Conservation (phyloP, 2,797 vertebrate genomes). For the Sebastiscus albofasciatus region DNA sequence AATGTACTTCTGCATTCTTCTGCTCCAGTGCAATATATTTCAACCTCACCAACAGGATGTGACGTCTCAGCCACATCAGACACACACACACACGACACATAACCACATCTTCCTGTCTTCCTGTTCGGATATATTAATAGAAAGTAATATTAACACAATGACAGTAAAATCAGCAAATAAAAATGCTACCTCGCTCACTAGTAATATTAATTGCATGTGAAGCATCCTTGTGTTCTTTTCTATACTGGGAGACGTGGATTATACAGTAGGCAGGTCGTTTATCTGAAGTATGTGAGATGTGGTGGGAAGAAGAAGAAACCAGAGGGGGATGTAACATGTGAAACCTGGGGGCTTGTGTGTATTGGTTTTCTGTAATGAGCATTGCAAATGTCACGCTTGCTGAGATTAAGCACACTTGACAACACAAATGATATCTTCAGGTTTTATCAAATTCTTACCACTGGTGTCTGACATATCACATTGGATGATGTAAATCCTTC, state of each 20-base stretch:
- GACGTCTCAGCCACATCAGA: neutral
- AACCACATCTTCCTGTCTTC: neutral
- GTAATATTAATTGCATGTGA: neutral
- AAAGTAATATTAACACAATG: no score
- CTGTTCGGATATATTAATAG: no score
- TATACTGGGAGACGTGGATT: no score
- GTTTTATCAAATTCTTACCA: neutral
- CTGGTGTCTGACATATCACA: neutral
- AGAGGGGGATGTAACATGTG: neutral
- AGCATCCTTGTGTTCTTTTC: neutral
- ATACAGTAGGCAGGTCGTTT: neutral
- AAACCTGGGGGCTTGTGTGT: neutral
- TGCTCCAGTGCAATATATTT: no score
- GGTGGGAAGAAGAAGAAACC: no score
- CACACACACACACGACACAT: neutral
- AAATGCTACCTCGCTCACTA: neutral
- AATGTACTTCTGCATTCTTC: neutral
- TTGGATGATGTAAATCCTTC: neutral
- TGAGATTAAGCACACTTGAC: neutral
- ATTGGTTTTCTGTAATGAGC: neutral
- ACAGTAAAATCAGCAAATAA: no score
- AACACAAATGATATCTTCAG: neutral
- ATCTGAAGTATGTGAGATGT: neutral
- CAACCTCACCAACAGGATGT: no score
- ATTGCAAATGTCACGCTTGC: neutral